Conservation (phyloP, 2,888 invertebrate species). For the Acleris literana region DNA sequence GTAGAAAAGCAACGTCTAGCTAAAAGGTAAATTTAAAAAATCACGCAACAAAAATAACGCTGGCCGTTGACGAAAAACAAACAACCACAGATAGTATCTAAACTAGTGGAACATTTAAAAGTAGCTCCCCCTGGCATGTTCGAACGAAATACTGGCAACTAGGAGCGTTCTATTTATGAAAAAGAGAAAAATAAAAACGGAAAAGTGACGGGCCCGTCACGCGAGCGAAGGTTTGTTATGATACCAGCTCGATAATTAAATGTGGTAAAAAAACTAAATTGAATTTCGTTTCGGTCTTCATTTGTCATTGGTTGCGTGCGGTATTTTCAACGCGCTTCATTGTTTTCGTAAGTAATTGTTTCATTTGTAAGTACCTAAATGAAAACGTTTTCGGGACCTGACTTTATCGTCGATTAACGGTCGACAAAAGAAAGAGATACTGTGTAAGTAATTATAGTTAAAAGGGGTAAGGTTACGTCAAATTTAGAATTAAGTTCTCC, state of each 20-base stretch:
- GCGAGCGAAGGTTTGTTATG: conserved; percentile 43
- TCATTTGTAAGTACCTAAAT: conserved; percentile 9
- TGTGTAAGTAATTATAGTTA: too few relatives aligned
- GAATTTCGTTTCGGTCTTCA: conserved; percentile 30
- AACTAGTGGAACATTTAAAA: conserved; percentile 45
- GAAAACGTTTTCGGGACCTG: conserved; percentile 17
- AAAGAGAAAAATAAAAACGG: conserved; percentile 19
- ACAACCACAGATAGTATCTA: conserved; percentile 47
- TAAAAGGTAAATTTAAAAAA: conserved; percentile 28
- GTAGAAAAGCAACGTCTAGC: conserved; percentile 2
- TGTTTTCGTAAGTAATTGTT: conserved; percentile 32
- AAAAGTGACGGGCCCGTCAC: conserved; percentile 48
- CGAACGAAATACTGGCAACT: conserved; percentile 48
- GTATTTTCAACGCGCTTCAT: conserved; percentile 27
- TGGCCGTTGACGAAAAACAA: conserved; percentile 33
- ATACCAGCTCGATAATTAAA: conserved; percentile 30
- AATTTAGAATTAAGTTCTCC: too few relatives aligned
- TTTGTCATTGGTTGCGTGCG: conserved; percentile 35
- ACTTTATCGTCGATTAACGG: conserved; percentile 20
- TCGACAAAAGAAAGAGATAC: conserved; percentile 8
- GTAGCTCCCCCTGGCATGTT: conserved; percentile 54
- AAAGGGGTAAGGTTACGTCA: too few relatives aligned
- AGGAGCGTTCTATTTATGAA: conserved; percentile 44
- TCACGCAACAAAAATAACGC: conserved; percentile 20
- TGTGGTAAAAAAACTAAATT: conserved; percentile 30